phyloP scores from a whole-genome alignment of 2,888 invertebrate species.

The Nomada fabriciana region DNA sequence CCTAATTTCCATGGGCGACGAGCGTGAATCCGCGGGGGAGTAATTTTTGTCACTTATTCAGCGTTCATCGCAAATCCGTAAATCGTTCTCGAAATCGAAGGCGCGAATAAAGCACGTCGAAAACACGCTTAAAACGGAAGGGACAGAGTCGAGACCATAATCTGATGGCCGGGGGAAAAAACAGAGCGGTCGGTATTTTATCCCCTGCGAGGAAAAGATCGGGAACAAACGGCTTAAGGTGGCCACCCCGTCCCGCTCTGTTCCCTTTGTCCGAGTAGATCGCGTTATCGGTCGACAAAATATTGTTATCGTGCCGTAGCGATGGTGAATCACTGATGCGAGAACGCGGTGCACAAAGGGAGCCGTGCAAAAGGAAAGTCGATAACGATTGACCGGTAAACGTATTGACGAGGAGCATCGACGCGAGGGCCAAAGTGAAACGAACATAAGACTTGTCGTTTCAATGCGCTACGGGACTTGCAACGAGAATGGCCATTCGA shows the following conservation, averaged over 20 bases:
- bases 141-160: constrained; percentile 36
- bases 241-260: constrained; percentile 28
- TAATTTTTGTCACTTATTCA: background rate
- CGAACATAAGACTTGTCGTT: constrained; percentile 40
- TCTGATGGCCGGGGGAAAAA: constrained; percentile 28
- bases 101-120: background rate
- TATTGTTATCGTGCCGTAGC: constrained; percentile 72
- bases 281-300: constrained; percentile 73
- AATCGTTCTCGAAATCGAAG: background rate
- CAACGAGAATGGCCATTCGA: constrained; percentile 61
- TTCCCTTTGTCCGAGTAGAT: constrained; percentile 66
- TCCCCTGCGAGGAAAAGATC: constrained; percentile 46
- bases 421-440: constrained; percentile 51
- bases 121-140: background rate
- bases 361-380: constrained; percentile 65
- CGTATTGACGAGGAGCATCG: constrained; percentile 62
- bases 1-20: background rate
- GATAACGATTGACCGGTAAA: constrained; percentile 73
- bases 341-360: constrained; percentile 65
- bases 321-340: constrained; percentile 73
- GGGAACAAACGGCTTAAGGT: constrained; percentile 64
- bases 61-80: background rate
- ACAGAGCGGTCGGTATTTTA: constrained; percentile 51
- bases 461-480: constrained; percentile 54
- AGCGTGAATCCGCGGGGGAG: too few relatives aligned